Base-by-base conservation (phyloP, 2,797 vertebrate species). In the Galaxias olidus region DNA sequence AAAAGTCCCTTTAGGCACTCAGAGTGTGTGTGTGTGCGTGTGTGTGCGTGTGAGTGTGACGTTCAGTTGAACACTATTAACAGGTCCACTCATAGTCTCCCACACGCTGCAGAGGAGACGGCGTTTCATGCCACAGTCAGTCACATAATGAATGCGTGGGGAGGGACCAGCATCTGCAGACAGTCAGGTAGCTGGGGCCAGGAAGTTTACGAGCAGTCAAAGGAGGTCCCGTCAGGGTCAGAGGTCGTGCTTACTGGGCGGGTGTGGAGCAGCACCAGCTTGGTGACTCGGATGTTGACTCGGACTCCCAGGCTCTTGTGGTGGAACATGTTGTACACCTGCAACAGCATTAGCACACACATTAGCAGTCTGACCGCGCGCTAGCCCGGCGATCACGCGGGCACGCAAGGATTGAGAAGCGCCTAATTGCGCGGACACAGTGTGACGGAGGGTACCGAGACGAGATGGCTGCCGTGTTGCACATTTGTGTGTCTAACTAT, bases 281-380 rank as follows among this genome's bases (percentile, higher is more conserved):
- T 98, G 69, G 95, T 96, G 67, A 99, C 94, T 63, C 93, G 94
- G 74, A 98, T 92, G 85, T 92, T 94, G 74, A 99, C 90, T 89
- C 93, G 92, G 67, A 97, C 84, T 41, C 96, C 96, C 11, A 99
- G 90, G 79, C 95, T 98, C 51, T 91, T 92, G 75, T 98, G 96
- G 57, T 94, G 96, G 86, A 99, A 99, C 95, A 99, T 96, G 84
- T 96, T 98, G 90, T 96, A 96, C 7, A 99, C 97, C 97, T 99
- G 83, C 52, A 60, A 50, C 58, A 72, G 14, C 41, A 0, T 15
- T 30, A 30, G 30, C 30, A 30, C 6, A 30, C 6, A 6, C 30
- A 30, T 30, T 30, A 30, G 30, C 30, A 30, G 30, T 30, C 30
- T 30, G 30, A 30, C 30, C 30, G 6, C 30, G 6, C 3, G 30